These are phyloP conservation scores for Trichosurus vulpecula DNA, from an alignment of 2,797 vertebrate genomes.

Conservation along the genomic window DNA sequence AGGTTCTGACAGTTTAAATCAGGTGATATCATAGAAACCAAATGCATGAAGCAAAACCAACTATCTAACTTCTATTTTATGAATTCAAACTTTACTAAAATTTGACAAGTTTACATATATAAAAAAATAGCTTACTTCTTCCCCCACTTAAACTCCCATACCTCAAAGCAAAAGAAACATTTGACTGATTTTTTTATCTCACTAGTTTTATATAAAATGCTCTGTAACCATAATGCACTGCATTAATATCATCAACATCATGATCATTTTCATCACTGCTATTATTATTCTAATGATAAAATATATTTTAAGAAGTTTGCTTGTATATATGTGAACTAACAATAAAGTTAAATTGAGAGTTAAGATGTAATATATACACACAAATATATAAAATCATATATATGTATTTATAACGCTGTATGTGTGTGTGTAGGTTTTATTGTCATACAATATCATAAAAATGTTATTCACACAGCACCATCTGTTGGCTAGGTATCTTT, in stretches of 20 bases:
- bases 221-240: background rate
- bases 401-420: background rate
- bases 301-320: constrained; percentile 75
- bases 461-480: constrained; percentile 80
- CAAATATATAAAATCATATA: background rate
- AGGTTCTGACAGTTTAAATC: too few species aligned
- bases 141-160: constrained; percentile 69
- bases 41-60: too few species aligned
- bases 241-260: background rate
- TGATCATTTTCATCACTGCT: background rate
- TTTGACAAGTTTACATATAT: constrained; percentile 50
- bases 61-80: constrained; percentile 35
- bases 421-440: constrained; percentile 56
- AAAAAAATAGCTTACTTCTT: constrained; percentile 62
- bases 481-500: constrained; percentile 83
- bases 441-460: constrained; percentile 81
- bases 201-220: constrained; percentile 65
- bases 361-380: constrained; percentile 53
- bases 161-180: background rate
- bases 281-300: background rate
- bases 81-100: constrained; percentile 47
- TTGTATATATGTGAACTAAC: constrained; percentile 73
- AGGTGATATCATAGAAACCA: too few species aligned
- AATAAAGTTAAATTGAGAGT: constrained; percentile 79
- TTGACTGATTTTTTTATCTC: constrained; percentile 67